Base-by-base conservation (phyloP, 2,797 vertebrate species). In the Chelidonichthys spinosus region DNA sequence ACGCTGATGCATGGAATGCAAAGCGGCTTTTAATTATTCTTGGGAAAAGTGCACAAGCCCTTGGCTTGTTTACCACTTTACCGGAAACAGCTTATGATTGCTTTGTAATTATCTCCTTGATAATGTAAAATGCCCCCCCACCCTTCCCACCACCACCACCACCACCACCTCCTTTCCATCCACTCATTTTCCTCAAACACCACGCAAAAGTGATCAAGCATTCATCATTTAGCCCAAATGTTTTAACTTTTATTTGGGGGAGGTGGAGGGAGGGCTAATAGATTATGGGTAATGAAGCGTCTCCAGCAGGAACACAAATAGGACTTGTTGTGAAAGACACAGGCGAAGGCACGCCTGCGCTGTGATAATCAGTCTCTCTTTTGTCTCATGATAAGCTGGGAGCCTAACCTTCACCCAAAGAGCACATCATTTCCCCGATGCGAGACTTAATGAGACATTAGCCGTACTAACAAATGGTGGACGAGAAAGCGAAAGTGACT, bases 81-180 rank as follows among this genome's bases (percentile, higher is more conserved):
- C 87, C 68, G 75, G 89, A 92, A 93, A 93, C 88, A 67, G 89
- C 82, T 89, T 89, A 87, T 92, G 92, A 92, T 92, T 92, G 89
- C 91, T 91, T 93, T 92, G 89, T 91, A 92, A 93, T 93, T 90
- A 93, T 93, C 89, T 89, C 83, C 85, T 78, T 87, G 89, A 93
- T 92, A 89, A 92, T 92, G 86, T 89, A 90, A 87, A 90, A 88
- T 82, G 70, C 70, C 74, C 84, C 81, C 86, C 85, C 72, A 1
- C 25, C 25, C 25, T 25, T 25, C 25, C 25, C 25, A 25, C 25
- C 25, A 25, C 25, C 25, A 25, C 25, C 25, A 25, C 25, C 25
- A 25, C 25, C 25, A 25, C 25, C 74, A 40, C 74, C 81, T 77
- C 70, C 71, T 81, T 70, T 80, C 47, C 5, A 62, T 87, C 85